These are phyloP conservation scores for Halocynthia roretzi DNA, from an alignment of 23 tunicate species.

Conservation along the genomic window DNA sequence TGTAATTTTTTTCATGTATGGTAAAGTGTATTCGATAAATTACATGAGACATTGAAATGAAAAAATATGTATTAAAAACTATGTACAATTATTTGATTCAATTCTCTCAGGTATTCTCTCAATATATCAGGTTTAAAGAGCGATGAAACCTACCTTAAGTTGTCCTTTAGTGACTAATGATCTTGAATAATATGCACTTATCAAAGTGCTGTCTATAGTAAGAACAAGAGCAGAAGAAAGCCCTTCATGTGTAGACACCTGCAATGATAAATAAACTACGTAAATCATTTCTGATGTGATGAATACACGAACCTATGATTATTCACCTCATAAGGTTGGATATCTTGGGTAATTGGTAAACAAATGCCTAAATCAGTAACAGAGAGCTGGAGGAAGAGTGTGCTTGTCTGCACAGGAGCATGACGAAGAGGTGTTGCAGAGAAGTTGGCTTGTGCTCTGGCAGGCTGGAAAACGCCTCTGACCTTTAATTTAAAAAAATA, in stretches of 20 bases:
- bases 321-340: constrained; percentile 8
- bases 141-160: constrained; percentile 11
- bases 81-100: too few species aligned
- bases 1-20: background rate
- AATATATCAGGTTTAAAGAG: too few species aligned
- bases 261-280: background rate
- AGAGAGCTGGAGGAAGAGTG: constrained; percentile 74
- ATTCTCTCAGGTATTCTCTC: too few species aligned
- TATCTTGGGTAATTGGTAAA: constrained; percentile 46
- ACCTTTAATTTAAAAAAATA: too few species aligned
- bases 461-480: constrained; percentile 12
- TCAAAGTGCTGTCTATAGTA: constrained; percentile 64
- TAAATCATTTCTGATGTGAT: constrained; percentile 17
- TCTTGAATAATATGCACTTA: constrained; percentile 54
- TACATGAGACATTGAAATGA: background rate
- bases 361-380: constrained; percentile 87
- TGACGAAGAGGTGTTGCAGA: background rate
- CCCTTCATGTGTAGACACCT: constrained; percentile 55
- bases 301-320: background rate
- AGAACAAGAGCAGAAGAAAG: constrained; percentile 72
- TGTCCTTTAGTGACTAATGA: constrained; percentile 70
- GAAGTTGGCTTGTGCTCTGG: constrained; percentile 1
- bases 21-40: background rate
- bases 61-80: background rate
- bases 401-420: background rate